Base-by-base conservation (phyloP, 2,113 vertebrate species). In the Syrmaticus mikado region DNA sequence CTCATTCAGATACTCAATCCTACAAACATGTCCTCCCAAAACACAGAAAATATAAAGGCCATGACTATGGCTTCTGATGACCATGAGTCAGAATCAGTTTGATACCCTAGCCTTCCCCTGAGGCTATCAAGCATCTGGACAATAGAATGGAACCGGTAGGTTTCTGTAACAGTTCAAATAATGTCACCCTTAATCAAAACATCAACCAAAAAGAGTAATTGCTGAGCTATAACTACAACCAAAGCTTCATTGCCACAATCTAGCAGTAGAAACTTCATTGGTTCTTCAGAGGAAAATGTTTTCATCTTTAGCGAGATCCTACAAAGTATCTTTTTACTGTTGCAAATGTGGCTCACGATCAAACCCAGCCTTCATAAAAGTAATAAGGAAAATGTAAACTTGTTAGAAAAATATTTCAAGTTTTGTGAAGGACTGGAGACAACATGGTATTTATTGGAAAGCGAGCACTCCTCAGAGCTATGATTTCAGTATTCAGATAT, bases 291-390 rank as follows among this genome's bases (percentile, higher is more conserved):
- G n/a, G 50, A 67, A 92, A 87, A 65, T 28, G 30, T 80, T 64
- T 87, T 74, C 55, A 38, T 57, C 77, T 90, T 77, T 68, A 22
- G 50, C 86, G 65, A 78, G 43, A 77, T 30, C n/a, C 72, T 94
- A 64, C 32, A 85, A 90, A 86, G 40, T 28, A 55, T 65, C 41
- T 90, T 96, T 76, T 89, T 93, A 87, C 87, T 82, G n/a, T 93
- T 87, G 92, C 77, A 92, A 87, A 79, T 90, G 70, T 90, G 83
- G 77, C 84, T 83, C 30, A 77, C 46, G 46, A 73, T 77, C 32
- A 81, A 95, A 93, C 22, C 32, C 62, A 41, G 68, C 36, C 68
- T 94, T 94, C 18, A 13, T 83, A 73, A 92, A 85, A 95, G 86
- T 80, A 92, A 85, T 45, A 79, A 90, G 36, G 28, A 52, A 91